Evolutionary conservation across 2,888 invertebrate genomes (phyloP).

Genomic region (Troilus luridus): DNA sequence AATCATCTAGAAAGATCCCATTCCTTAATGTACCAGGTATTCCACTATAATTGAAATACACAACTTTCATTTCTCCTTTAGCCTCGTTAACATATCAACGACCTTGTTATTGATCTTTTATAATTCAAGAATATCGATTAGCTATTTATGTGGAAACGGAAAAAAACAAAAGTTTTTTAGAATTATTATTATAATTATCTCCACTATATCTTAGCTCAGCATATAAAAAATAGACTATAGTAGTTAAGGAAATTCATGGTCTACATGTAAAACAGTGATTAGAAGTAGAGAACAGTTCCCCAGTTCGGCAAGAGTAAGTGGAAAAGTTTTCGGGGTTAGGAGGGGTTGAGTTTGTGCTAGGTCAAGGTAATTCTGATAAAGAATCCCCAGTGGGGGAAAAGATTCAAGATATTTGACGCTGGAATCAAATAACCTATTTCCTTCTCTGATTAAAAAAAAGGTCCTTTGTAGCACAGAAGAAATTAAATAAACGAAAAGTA

Average conservation of each 20-base stretch:
- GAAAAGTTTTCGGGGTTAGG: neutral
- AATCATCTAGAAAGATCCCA: too few species aligned
- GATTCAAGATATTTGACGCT: neutral
- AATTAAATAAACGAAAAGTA: neutral
- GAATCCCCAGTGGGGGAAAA: neutral
- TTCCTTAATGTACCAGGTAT: too few species aligned
- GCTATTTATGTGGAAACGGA: too few species aligned
- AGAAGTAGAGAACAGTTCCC: neutral
- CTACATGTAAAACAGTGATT: neutral
- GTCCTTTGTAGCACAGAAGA: neutral
- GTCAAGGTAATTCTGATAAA: slow-evolving; percentile 2
- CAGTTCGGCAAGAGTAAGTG: neutral
- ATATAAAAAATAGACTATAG: neutral
- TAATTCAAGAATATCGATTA: too few species aligned
- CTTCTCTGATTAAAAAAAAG: neutral
- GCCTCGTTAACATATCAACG: too few species aligned
- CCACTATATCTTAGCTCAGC: neutral
- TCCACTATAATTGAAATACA: too few species aligned
- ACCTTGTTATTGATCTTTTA: too few species aligned
- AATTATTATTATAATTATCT: too few species aligned
- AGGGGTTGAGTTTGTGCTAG: neutral
- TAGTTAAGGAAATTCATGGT: neutral
- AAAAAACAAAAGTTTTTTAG: too few species aligned
- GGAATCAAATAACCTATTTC: neutral
- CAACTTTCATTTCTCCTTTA: too few species aligned